These are phyloP conservation scores for Geotrypetes seraphini DNA, from an alignment of 2,797 vertebrate genomes.

Conservation along the genomic window DNA sequence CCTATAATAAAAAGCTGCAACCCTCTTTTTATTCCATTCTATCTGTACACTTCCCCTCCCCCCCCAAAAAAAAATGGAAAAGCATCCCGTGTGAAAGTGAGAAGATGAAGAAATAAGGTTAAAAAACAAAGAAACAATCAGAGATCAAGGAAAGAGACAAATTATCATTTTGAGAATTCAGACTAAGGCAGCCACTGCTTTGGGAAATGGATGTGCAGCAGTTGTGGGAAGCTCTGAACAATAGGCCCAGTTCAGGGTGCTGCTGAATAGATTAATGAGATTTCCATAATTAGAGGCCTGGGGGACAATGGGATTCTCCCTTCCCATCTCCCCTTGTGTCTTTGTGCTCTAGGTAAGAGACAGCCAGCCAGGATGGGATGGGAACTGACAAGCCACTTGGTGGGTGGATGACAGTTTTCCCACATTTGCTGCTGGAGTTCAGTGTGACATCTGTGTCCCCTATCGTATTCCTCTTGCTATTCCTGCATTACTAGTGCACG, in stretches of 20 bases:
- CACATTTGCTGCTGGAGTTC: conserved; percentile 44
- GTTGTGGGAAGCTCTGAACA: conserved; percentile 35
- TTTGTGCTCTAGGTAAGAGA: conserved; percentile 83
- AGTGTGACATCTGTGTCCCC: conserved; percentile 51
- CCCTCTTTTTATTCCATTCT: not conserved
- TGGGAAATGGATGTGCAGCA: conserved; percentile 1
- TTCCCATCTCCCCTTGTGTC: conserved; percentile 46
- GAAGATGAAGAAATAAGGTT: too few species aligned
- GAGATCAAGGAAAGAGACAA: too few species aligned
- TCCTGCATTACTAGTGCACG: too few species aligned
- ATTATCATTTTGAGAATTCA: too few species aligned
- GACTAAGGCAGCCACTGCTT: too few species aligned
- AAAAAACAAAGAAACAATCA: too few species aligned
- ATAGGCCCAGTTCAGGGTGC: conserved; percentile 56
- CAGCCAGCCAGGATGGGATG: conserved; percentile 67
- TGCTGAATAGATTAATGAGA: conserved; percentile 97
- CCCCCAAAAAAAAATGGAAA: too few species aligned
- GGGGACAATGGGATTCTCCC: conserved; percentile 84
- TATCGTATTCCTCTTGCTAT: too few species aligned
- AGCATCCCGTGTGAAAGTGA: too few species aligned
- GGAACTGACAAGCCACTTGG: conserved; percentile 51
- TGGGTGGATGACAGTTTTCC: conserved; percentile 52
- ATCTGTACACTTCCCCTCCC: too few species aligned
- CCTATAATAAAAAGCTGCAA: too few species aligned
- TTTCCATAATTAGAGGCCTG: conserved; percentile 89